Conservation (phyloP, 2,113 vertebrate genomes). For the Ptilorrhoa leucosticta region DNA sequence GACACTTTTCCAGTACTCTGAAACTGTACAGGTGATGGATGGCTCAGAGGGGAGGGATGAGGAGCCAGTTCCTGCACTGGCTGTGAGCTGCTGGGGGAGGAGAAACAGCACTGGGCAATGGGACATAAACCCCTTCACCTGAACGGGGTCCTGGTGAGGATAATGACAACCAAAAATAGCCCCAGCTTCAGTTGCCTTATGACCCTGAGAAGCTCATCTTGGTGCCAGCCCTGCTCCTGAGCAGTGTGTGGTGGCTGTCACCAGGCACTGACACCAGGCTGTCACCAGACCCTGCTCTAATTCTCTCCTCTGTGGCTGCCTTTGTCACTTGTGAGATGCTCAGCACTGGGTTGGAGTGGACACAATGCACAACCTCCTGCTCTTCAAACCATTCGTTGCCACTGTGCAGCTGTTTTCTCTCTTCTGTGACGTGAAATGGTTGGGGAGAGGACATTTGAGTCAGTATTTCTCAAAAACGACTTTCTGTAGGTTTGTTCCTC, state of each 20-base stretch:
- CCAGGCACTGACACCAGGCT: background rate
- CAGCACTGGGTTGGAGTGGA: background rate
- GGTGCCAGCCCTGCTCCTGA: background rate
- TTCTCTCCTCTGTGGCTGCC: background rate
- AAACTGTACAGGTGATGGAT: background rate
- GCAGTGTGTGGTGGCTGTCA: background rate
- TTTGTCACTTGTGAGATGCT: background rate
- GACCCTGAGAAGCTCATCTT: fast-evolving
- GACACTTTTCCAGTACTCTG: background rate
- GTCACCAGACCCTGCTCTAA: background rate
- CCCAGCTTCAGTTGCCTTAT: background rate
- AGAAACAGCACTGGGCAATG: background rate
- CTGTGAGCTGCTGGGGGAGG: background rate
- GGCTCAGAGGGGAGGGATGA: background rate
- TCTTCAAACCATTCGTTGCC: background rate
- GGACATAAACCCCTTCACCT: background rate
- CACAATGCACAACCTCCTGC: background rate
- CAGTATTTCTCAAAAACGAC: background rate
- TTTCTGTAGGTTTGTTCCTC: background rate
- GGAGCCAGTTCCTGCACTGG: background rate
- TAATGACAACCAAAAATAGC: background rate
- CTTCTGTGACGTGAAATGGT: background rate
- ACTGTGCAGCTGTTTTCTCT: background rate
- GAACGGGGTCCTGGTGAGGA: fast-evolving
- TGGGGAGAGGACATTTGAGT: background rate